Percentiles rank a stretch among this genome's conserved stretches.
These are phyloP conservation scores for Acropora yongei DNA, from an alignment of 64 coral and sea anemone genomes.

Conservation along the genomic window DNA sequence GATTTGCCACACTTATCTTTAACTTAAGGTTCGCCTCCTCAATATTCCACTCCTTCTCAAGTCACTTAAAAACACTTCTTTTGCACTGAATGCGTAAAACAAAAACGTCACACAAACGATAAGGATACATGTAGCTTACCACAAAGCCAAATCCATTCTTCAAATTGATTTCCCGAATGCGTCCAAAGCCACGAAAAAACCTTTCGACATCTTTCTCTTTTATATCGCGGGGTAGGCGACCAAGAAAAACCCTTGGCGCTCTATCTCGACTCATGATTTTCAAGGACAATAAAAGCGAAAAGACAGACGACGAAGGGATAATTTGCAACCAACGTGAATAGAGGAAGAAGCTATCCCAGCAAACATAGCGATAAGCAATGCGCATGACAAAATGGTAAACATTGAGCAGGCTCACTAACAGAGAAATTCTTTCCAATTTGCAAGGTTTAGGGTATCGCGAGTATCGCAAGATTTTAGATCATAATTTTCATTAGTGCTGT, in stretches of 20 bases:
- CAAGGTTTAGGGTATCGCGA: too few relatives aligned
- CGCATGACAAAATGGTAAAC: neutral
- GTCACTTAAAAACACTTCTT: neutral
- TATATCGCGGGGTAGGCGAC: constrained; percentile 75
- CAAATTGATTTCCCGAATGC: constrained; percentile 95
- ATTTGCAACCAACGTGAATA: neutral
- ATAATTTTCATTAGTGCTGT: constrained; percentile 27
- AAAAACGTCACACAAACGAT: neutral
- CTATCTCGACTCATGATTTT: constrained; percentile 76
- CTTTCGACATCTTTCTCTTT: constrained; percentile 90
- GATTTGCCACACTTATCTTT: too few relatives aligned
- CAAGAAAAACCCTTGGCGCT: constrained; percentile 93
- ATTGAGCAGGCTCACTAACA: neutral
- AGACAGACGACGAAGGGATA: neutral
- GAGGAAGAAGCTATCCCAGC: constrained; percentile 1
- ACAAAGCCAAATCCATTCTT: constrained; percentile 98
- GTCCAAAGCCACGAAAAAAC: constrained; percentile 96
- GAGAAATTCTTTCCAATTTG: neutral
- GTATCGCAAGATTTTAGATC: constrained; percentile 18
- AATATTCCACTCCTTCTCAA: neutral
- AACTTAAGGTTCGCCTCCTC: neutral
- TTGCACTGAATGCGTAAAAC: neutral
- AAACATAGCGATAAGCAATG: neutral
- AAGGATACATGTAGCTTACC: constrained; percentile 44
- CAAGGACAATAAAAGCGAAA: neutral